Evolutionary conservation across 2,888 invertebrate species (phyloP).

Genomic region (Erpobdella octoculata): DNA sequence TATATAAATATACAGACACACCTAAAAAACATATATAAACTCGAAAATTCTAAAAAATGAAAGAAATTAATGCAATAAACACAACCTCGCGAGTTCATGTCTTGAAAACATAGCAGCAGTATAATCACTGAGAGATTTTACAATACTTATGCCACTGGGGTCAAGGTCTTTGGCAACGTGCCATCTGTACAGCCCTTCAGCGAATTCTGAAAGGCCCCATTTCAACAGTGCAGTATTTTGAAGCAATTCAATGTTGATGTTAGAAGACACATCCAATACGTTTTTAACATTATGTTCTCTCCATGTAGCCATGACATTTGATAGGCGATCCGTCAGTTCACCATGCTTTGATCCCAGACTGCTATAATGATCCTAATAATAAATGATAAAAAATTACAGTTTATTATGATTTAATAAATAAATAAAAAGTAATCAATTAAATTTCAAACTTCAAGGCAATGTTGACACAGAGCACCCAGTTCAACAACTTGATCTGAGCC

Average conservation of each 20-base stretch:
- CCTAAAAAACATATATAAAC: background rate
- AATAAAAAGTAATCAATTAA: slow-evolving; percentile 1
- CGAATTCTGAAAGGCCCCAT: slow-evolving; percentile 39
- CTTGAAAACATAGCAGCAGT: slow-evolving; percentile 37
- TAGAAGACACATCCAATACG: background rate
- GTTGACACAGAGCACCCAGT: slow-evolving; percentile 40
- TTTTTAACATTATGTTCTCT: background rate
- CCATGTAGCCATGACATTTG: background rate
- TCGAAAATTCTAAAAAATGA: background rate
- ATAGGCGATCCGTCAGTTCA: slow-evolving; percentile 22
- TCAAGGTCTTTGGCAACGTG: slow-evolving; percentile 30
- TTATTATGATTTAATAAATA: background rate
- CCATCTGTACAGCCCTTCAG: slow-evolving; percentile 36
- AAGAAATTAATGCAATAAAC: background rate
- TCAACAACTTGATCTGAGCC: slow-evolving; percentile 34
- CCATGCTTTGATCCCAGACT: slow-evolving; percentile 28
- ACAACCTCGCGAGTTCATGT: slow-evolving; percentile 24
- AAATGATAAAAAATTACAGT: background rate
- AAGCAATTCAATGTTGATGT: slow-evolving; percentile 35
- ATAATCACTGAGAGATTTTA: slow-evolving; percentile 36
- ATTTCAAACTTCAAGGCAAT: slow-evolving; percentile 43
- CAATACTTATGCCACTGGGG: background rate
- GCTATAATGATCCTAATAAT: slow-evolving; percentile 29
- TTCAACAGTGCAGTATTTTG: slow-evolving; percentile 38
- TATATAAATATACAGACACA: background rate